A percentile compares a stretch with the other conserved stretches of the same genome.
Evolutionary conservation across 2,888 invertebrate genomes (phyloP).

Genomic region (Caenorhabditis sulstoni): DNA sequence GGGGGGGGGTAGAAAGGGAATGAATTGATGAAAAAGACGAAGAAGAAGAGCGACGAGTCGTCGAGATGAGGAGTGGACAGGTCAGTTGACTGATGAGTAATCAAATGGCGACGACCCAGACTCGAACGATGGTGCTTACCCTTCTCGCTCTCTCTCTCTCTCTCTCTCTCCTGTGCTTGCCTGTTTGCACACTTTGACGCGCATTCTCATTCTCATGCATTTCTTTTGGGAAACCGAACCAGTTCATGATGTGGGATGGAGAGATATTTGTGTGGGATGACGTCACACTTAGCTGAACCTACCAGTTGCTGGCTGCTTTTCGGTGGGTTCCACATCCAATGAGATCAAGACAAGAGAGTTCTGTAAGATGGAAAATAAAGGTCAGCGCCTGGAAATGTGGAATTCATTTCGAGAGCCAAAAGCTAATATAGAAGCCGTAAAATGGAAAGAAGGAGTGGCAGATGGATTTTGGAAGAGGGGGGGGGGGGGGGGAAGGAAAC

Average conservation of each 20-base stretch:
- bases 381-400: too few species aligned
- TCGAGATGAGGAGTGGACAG: conserved; percentile 8
- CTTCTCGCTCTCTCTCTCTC: not conserved
- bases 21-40: too few species aligned
- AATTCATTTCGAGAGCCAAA: not conserved
- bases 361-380: too few species aligned
- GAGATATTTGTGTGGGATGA: not conserved
- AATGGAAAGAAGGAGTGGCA: not conserved
- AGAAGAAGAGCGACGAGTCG: not conserved
- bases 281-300: not conserved
- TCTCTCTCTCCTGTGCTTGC: not conserved
- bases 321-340: not conserved
- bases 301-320: not conserved
- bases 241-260: not conserved
- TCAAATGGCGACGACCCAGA: conserved; percentile 9
- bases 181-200: conserved; percentile 1
- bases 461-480: not conserved
- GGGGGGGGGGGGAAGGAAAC: not conserved
- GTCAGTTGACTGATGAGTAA: conserved; percentile 54
- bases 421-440: conserved; percentile 13
- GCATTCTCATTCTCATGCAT: conserved; percentile 8
- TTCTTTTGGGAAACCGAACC: not conserved
- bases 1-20: not conserved
- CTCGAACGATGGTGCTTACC: not conserved
- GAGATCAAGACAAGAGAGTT: not conserved